Base-by-base conservation (phyloP, 1,140 invertebrate genomes). In the Sipha flava region DNA sequence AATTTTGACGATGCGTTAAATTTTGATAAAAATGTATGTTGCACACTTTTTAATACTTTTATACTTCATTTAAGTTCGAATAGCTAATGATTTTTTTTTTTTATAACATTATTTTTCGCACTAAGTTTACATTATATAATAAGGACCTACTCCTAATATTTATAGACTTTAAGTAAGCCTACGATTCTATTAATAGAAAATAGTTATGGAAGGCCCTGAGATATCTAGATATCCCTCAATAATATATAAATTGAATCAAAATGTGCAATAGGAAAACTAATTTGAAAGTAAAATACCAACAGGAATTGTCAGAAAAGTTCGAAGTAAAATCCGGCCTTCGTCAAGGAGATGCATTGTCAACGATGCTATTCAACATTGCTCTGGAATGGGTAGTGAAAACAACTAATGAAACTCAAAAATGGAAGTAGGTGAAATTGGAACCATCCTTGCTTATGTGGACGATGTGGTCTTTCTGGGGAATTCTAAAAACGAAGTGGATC, bases 111-210 rank as follows among this genome's bases (percentile, higher is more conserved):
- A n/a, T n/a, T n/a, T n/a, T n/a, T n/a, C n/a, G n/a, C n/a, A n/a
- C n/a, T n/a, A n/a, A n/a, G n/a, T n/a, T n/a, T n/a, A n/a, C n/a
- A n/a, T n/a, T n/a, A 49, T 40, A 64, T 31, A 31, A 64, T 16
- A 40, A 40, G 34, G 23, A 80, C 18, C 21, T 64, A 1, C 43
- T 66, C 31, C 31, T 80, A 7, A 43, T 47, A n/a, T 80, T 80
- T 37, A 64, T 80, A 16, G 79, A 80, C 64, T 80, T 73, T 21
- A 73, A n/a, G n/a, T n/a, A n/a, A n/a, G n/a, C n/a, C n/a, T n/a
- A n/a, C n/a, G n/a, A n/a, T n/a, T n/a, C n/a, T n/a, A 52, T 52
- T 52, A 52, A 52, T 52, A 52, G 49, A 52, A 52, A 52, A 52
- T 10, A 52, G 49, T 52, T 52, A 52, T 52, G 49, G 49, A 52